Percentiles rank a stretch among this genome's conserved stretches.
phyloP scores from a whole-genome alignment of 2,888 invertebrate species.

The Hesperia comma region DNA sequence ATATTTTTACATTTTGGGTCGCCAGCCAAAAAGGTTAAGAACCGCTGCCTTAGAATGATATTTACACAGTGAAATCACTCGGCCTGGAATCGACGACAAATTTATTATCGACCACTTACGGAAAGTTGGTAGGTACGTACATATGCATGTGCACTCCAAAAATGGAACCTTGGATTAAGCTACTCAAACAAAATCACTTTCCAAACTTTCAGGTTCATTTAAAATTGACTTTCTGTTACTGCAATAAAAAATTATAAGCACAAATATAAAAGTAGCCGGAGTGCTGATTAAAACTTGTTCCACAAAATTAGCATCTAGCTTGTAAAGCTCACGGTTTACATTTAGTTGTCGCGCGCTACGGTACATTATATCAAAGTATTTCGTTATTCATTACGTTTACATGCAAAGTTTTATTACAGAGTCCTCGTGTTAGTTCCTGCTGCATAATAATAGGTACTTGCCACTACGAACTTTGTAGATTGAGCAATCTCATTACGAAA shows the following conservation, averaged over 20 bases:
- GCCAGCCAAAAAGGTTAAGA: no score
- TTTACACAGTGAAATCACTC: no score
- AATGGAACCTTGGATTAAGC: no score
- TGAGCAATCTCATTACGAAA: conserved; percentile 14
- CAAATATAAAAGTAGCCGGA: conserved; percentile 14
- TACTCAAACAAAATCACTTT: no score
- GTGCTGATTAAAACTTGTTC: conserved; percentile 16
- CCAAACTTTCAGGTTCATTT: no score
- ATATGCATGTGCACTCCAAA: no score
- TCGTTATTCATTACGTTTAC: conserved; percentile 45
- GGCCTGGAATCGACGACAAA: no score
- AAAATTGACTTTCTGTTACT: conserved; percentile 8
- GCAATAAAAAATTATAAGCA: conserved; percentile 20
- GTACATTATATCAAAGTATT: conserved; percentile 38
- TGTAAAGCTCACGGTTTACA: conserved; percentile 1
- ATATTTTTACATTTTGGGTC: no score
- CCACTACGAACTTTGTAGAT: conserved; percentile 14
- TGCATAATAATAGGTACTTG: conserved; percentile 32
- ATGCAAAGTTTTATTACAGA: conserved; percentile 46
- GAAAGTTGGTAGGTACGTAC: no score
- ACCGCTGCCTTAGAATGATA: no score
- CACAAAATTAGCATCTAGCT: conserved; percentile 11
- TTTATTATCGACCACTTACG: no score
- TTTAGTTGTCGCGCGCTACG: neutral
- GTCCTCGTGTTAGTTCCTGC: conserved; percentile 36